Conservation (phyloP, 2,113 vertebrate genomes). For the Cepphus grylle region DNA sequence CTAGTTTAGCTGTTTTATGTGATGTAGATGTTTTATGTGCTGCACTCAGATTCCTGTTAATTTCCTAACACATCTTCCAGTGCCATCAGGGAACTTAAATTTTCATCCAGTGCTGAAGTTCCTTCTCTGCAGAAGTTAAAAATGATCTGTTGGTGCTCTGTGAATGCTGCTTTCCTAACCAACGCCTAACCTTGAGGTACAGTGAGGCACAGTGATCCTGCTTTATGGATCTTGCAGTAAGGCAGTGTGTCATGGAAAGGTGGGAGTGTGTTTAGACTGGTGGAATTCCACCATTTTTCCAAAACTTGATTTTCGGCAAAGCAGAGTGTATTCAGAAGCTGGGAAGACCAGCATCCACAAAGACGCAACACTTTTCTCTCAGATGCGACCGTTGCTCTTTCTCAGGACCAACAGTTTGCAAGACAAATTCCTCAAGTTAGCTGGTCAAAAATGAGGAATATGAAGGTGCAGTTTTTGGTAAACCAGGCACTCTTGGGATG, state of each 20-base stretch:
- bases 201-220: neutral
- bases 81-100: neutral
- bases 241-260: neutral
- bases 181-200: neutral
- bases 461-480: neutral
- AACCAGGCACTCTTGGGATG: neutral
- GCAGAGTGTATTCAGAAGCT: neutral
- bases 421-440: neutral
- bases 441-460: neutral
- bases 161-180: neutral
- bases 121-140: neutral
- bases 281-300: neutral
- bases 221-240: neutral
- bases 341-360: neutral
- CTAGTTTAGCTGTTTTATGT: neutral
- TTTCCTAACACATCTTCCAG: neutral
- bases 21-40: neutral
- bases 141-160: neutral
- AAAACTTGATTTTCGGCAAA: neutral
- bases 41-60: neutral
- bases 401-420: neutral
- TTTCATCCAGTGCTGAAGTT: neutral
- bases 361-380: neutral
- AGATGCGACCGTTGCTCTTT: neutral
- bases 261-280: neutral